phyloP scores from a whole-genome alignment of 2,113 vertebrate species.

The Pandion haliaetus region DNA sequence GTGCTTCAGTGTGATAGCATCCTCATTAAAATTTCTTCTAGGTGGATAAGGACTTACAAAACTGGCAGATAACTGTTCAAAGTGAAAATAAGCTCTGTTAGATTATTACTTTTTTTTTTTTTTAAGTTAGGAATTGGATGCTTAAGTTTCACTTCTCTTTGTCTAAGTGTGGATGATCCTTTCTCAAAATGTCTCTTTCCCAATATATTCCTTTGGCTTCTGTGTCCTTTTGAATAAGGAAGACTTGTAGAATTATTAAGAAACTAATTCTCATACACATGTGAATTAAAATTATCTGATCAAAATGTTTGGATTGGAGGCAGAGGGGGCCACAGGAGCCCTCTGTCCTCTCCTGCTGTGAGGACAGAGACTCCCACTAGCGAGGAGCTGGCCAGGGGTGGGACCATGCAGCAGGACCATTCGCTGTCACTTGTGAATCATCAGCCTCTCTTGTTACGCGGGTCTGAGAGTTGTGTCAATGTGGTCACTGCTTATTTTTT shows the following conservation, averaged over 20 bases:
- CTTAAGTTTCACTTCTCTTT: background rate
- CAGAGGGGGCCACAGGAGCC: background rate
- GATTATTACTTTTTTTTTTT: background rate
- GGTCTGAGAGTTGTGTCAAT: background rate
- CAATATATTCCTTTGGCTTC: background rate
- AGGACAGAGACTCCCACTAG: background rate
- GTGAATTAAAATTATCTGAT: background rate
- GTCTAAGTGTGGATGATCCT: background rate
- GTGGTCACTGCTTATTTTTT: background rate
- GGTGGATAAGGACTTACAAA: background rate
- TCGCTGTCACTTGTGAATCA: background rate
- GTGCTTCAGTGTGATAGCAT: background rate
- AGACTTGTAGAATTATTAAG: background rate
- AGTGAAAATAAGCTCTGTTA: background rate
- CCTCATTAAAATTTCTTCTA: background rate
- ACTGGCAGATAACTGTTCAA: background rate
- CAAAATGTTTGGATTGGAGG: background rate
- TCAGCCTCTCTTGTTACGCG: background rate
- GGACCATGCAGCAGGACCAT: accelerated
- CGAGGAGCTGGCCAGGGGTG: background rate
- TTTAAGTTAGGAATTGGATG: background rate
- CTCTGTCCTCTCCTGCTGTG: background rate
- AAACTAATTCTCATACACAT: background rate
- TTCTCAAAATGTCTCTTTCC: background rate
- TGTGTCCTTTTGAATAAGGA: background rate